A percentile compares a stretch with the other conserved stretches of the same genome.
Evolutionary conservation across 1,140 invertebrate species (phyloP).

Genomic region (Drosophila insularis): DNA sequence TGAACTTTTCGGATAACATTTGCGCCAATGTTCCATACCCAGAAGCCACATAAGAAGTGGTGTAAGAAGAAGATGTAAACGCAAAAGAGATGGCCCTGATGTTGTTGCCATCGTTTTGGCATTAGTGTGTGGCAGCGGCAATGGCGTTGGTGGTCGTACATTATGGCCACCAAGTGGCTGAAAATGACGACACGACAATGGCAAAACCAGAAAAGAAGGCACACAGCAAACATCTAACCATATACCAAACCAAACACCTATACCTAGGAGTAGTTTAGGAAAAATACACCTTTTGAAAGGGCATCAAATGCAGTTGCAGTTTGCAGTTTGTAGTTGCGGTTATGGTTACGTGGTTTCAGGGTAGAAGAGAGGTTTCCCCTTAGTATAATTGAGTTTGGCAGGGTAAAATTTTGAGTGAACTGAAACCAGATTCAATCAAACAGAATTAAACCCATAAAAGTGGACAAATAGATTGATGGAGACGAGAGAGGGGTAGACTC

Average conservation of each 20-base stretch:
- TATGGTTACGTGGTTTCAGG: background rate
- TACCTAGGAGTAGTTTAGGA: background rate
- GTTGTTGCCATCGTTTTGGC: slow-evolving; percentile 32
- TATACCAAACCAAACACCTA: slow-evolving; percentile 17
- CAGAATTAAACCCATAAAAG: background rate
- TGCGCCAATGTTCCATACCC: background rate
- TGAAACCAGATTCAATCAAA: background rate
- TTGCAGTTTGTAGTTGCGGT: slow-evolving; percentile 25
- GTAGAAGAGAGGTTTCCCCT: background rate
- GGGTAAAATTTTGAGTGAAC: slow-evolving; percentile 1
- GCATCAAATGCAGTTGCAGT: slow-evolving; percentile 25
- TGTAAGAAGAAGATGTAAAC: background rate
- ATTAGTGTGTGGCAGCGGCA: slow-evolving; percentile 16
- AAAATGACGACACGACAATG: slow-evolving; percentile 29
- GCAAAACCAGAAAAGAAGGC: slow-evolving; percentile 24
- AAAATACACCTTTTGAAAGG: slow-evolving; percentile 14
- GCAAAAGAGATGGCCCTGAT: slow-evolving; percentile 7
- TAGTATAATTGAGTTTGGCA: slow-evolving; percentile 64
- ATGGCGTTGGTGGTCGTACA: slow-evolving; percentile 25
- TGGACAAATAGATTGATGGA: background rate
- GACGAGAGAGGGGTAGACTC: background rate
- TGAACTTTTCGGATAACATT: background rate
- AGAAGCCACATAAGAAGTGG: slow-evolving; percentile 10
- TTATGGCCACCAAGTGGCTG: slow-evolving; percentile 66
- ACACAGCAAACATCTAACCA: background rate